A percentile compares a stretch with the other conserved stretches of the same genome.
Evolutionary conservation across 2,797 vertebrate genomes (phyloP).

Genomic region (Argentina silus): DNA sequence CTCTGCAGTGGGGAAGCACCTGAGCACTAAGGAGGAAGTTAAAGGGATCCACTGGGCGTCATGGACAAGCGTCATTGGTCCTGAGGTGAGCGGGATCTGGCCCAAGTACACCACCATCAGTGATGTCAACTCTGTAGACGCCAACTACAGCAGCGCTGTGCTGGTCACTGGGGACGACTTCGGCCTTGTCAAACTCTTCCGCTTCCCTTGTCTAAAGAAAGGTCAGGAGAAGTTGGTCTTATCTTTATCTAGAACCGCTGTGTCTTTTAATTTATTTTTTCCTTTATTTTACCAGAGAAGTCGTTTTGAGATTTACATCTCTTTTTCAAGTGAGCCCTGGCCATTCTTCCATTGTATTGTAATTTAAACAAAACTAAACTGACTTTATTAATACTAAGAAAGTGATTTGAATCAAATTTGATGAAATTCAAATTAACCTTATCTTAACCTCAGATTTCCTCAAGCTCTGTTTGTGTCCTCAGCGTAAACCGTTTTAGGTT

Average conservation of each 20-base stretch:
- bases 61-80: slow-evolving; percentile 83
- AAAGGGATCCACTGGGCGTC: slow-evolving; percentile 84
- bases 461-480: too few species aligned
- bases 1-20: slow-evolving; percentile 78
- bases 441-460: too few species aligned
- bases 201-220: slow-evolving; percentile 85
- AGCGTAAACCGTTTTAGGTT: too few species aligned
- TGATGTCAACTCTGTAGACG: slow-evolving; percentile 86
- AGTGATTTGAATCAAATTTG: too few species aligned
- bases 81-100: slow-evolving; percentile 86
- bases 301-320: too few species aligned
- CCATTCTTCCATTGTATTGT: too few species aligned
- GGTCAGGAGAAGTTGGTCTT: slow-evolving; percentile 58
- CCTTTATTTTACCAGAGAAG: too few species aligned
- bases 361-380: too few species aligned
- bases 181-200: slow-evolving; percentile 83
- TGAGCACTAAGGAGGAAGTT: slow-evolving; percentile 82
- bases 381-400: too few species aligned
- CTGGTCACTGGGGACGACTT: slow-evolving; percentile 85
- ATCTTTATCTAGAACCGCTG: background rate
- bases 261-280: too few species aligned
- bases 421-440: too few species aligned
- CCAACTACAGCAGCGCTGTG: slow-evolving; percentile 82
- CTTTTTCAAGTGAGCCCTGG: too few species aligned
- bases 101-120: slow-evolving; percentile 82